Percentiles rank a stretch among this genome's conserved stretches.
These are phyloP conservation scores for Halcyon leucocephala DNA, from an alignment of 2,797 vertebrate species.

Conservation along the genomic window DNA sequence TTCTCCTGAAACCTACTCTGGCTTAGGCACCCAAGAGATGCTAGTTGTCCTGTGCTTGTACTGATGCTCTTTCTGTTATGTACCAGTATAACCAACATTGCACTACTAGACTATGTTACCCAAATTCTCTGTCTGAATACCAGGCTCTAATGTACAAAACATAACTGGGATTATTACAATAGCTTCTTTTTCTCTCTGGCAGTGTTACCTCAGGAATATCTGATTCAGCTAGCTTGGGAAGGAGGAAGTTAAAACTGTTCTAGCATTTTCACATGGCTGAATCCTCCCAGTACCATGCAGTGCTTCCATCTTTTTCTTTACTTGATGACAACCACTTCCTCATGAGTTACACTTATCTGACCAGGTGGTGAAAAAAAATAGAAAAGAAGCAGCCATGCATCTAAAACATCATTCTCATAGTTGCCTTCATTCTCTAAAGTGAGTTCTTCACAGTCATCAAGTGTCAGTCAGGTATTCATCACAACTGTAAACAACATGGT, in stretches of 20 bases:
- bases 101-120: neutral
- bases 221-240: neutral
- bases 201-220: neutral
- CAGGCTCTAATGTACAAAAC: neutral
- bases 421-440: neutral
- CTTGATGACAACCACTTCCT: neutral
- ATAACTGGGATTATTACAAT: neutral
- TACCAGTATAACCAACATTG: neutral
- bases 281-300: neutral
- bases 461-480: neutral
- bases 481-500: neutral
- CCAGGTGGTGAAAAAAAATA: neutral
- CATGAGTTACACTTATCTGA: neutral
- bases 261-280: neutral
- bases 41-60: neutral
- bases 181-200: neutral
- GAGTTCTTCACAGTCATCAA: neutral
- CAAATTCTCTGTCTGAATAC: neutral
- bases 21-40: neutral
- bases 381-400: neutral
- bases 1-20: neutral
- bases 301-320: neutral
- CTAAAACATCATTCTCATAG: neutral
- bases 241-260: neutral
- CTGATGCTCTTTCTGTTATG: neutral